phyloP scores from a whole-genome alignment of 2,888 invertebrate species.

The Cremastinae sp. region DNA sequence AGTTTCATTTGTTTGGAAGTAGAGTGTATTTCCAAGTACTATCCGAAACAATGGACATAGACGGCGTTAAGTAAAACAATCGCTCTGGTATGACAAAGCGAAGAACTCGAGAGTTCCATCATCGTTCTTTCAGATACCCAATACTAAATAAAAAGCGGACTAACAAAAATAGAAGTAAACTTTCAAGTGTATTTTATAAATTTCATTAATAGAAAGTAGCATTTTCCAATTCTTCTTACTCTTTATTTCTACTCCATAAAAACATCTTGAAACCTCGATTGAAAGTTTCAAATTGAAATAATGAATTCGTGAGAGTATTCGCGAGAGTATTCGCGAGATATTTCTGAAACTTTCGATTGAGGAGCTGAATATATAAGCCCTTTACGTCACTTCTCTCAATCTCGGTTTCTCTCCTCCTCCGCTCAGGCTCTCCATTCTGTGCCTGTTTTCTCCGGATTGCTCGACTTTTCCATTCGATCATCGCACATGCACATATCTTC shows the following conservation, averaged over 20 bases:
- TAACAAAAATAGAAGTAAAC: too few relatives aligned
- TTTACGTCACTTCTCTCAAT: background rate
- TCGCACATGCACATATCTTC: conserved; percentile 2
- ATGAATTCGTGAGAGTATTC: conserved; percentile 18
- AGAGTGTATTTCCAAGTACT: background rate
- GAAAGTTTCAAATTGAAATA: conserved; percentile 6
- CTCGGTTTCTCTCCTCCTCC: background rate
- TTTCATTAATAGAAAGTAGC: conserved; percentile 8
- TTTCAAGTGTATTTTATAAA: background rate
- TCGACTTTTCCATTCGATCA: conserved; percentile 31
- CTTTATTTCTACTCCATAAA: background rate
- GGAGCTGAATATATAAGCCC: conserved; percentile 3
- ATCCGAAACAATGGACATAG: conserved; percentile 22
- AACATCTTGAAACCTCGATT: conserved; percentile 4
- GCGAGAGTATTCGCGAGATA: background rate
- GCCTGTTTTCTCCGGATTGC: conserved; percentile 6
- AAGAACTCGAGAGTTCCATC: conserved; percentile 1
- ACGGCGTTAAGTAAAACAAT: conserved; percentile 19
- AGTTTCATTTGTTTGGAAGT: conserved; percentile 10
- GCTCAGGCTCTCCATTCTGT: background rate
- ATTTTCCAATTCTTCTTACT: background rate
- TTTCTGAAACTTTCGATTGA: conserved; percentile 2
- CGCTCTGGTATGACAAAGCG: background rate
- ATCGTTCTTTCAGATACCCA: conserved; percentile 7
- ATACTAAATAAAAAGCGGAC: conserved; percentile 3